Evolutionary conservation across 1,140 invertebrate genomes (phyloP), one percentile per base, ranked within the genome.

Genomic region (Hylyphantes graminicola): DNA sequence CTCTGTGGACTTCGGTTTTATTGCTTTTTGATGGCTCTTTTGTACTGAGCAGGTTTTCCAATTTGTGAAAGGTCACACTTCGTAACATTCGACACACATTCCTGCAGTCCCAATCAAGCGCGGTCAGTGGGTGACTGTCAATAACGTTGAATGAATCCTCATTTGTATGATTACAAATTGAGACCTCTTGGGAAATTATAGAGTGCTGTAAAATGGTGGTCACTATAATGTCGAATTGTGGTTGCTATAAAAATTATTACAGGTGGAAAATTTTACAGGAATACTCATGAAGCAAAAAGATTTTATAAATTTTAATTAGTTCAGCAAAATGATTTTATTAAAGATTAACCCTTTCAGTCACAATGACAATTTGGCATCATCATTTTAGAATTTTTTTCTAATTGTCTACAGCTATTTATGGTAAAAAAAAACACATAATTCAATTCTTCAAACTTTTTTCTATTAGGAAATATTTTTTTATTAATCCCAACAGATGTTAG

Each of bases 121-220:
- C 65, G 79, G 79, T 81, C 68, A 81, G 68, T 81, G 67, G 79
- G 79, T 81, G 67, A 81, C 53, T 80, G 77, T 80, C 64, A 70
- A 35, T 12, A 17, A 55, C 5, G 35, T 5, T 35, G 35, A 35
- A 5, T 7, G 48, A 70, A 70, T 17, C 13, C 51, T 70, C 65
- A 68, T 35, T 50, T 15, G 21, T 48, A 68, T 51, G 7, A 48
- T 11, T 19, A 17, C 7, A 2, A 70, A 53, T 70, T 19, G 68
- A 70, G 35, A 35, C 5, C 1, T 35, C 35, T 35, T 35, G 35
- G 35, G 35, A 35, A 35, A 35, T 35, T 35, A 35, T 35, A 35
- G 35, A 35, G 35, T 35, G 35, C 35, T 35, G 35, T 35, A 35
- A 13, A 59, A 59, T n/a, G n/a, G 57, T 59, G 57, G 35, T 9